Percentiles rank a stretch among this genome's conserved stretches.
Conservation (phyloP, 2,888 invertebrate species). For the Cyaniris semiargus region DNA sequence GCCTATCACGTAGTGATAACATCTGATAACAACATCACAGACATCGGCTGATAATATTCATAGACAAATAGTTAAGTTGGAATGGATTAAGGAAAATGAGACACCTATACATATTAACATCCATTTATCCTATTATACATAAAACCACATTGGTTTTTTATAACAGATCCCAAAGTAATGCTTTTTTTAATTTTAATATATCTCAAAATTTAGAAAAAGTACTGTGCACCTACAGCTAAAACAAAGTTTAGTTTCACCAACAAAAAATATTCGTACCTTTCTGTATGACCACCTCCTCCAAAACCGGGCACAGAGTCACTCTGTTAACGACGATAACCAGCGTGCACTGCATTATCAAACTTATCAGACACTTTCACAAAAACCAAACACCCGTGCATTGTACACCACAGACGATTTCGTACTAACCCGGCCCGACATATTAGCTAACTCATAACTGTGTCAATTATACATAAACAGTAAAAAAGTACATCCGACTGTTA, state of each 20-base stretch:
- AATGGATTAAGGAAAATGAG: neutral
- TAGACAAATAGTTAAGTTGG: neutral
- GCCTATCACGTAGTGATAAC: neutral
- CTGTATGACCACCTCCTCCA: conserved; percentile 64
- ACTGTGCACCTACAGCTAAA: no score
- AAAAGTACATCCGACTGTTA: conserved; percentile 65
- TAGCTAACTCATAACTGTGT: conserved; percentile 51
- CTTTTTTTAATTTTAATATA: no score
- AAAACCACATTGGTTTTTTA: no score
- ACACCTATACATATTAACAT: neutral
- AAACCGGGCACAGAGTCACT: conserved; percentile 70
- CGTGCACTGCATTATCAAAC: conserved; percentile 74
- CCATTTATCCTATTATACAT: no score
- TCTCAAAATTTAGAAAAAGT: no score
- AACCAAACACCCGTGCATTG: conserved; percentile 64
- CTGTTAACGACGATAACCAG: conserved; percentile 75
- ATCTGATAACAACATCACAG: neutral
- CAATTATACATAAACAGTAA: conserved; percentile 60
- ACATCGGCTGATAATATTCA: conserved; percentile 1
- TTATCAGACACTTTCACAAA: conserved; percentile 53
- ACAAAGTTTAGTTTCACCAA: neutral
- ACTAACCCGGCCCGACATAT: conserved; percentile 76
- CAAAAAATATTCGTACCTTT: conserved; percentile 53
- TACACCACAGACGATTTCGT: conserved; percentile 63
- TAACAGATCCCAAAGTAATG: no score